Evolutionary conservation across 2,113 vertebrate species (phyloP).

Genomic region (Gallinago jamesoni): DNA sequence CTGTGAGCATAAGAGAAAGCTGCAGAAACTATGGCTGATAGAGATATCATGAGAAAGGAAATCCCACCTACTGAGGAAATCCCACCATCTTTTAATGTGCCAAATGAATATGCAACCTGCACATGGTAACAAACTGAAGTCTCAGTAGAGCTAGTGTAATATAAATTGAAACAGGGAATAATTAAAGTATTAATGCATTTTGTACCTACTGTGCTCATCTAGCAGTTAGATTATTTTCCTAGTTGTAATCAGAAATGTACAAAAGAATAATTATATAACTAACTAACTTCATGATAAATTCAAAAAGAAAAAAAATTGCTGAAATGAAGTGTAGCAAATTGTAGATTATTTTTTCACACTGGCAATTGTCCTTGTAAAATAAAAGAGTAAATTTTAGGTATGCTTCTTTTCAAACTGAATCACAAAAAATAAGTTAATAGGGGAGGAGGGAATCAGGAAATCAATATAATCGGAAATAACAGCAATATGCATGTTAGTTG

Average conservation of each 20-base stretch:
- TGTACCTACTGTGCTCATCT: conserved; percentile 26
- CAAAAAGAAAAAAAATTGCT: background rate
- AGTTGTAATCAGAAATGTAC: conserved; percentile 2
- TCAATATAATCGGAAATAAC: background rate
- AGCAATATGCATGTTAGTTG: background rate
- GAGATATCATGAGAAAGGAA: background rate
- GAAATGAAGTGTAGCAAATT: background rate
- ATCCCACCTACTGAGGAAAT: conserved; percentile 15
- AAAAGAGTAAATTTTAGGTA: background rate
- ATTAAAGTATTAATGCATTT: conserved; percentile 44
- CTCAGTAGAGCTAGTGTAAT: background rate
- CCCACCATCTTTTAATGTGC: background rate
- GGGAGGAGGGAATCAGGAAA: background rate
- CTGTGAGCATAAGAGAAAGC: background rate
- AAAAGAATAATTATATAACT: conserved; percentile 1
- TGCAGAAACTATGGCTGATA: background rate
- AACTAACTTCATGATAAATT: background rate
- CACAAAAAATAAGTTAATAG: background rate
- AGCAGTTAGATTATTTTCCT: conserved; percentile 31
- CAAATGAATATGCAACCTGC: background rate
- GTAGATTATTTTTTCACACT: background rate
- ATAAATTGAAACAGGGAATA: conserved; percentile 1
- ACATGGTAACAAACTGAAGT: background rate
- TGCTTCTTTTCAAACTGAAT: background rate
- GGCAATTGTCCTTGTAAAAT: background rate